Conservation (phyloP, 2,888 invertebrate genomes). For the Heliconius cydno region DNA sequence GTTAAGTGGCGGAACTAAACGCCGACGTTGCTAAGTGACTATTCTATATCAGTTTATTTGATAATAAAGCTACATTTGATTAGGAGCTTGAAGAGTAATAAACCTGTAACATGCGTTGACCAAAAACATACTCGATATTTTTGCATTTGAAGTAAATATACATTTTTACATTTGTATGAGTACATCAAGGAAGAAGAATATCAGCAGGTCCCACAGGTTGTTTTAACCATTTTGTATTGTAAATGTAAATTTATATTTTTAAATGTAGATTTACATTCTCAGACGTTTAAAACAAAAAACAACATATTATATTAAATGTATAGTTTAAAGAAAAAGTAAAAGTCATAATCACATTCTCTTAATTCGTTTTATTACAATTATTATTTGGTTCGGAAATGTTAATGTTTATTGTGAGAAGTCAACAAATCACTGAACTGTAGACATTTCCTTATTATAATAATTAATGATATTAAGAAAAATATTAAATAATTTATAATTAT, state of each 20-base stretch:
- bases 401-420: constrained; percentile 62
- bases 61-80: no score
- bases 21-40: no score
- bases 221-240: no score
- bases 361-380: constrained; percentile 51
- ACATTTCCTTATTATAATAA: constrained; percentile 44
- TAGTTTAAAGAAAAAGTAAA: constrained; percentile 27
- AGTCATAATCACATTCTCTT: constrained; percentile 37
- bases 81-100: no score
- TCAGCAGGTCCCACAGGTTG: no score
- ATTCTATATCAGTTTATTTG: no score
- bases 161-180: no score
- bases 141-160: no score
- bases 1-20: no score
- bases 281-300: not conserved
- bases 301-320: not conserved
- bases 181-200: no score
- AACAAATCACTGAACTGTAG: constrained; percentile 43
- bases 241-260: not conserved
- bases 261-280: not conserved
- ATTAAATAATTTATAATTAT: constrained; percentile 23
- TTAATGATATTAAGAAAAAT: constrained; percentile 31
- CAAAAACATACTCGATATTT: no score
- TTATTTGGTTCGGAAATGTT: constrained; percentile 72
- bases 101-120: no score